Conservation (phyloP, 2,888 invertebrate species). For the Stramonita haemastoma region DNA sequence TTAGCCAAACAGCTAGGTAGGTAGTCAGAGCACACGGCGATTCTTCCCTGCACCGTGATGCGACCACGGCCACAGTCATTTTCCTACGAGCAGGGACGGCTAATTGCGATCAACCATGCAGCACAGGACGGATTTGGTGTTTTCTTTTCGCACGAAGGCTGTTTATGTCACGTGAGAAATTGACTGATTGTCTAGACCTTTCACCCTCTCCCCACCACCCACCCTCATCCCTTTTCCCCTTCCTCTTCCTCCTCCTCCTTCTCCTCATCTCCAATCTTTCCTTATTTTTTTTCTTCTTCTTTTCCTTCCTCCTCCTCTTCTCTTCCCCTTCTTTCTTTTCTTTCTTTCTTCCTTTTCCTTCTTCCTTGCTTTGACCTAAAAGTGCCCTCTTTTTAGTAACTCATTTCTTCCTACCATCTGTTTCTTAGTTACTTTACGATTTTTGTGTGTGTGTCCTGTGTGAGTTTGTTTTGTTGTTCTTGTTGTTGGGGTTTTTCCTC, state of each 20-base stretch:
- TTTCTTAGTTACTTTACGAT: neutral
- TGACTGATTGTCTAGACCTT: neutral
- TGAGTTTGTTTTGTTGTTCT: neutral
- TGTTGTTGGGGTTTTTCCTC: neutral
- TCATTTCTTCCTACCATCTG: neutral
- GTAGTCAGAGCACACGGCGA: neutral
- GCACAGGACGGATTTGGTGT: neutral
- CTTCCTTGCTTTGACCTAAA: neutral
- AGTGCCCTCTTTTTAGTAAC: neutral
- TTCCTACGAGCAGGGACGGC: neutral
- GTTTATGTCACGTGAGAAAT: constrained; percentile 32
- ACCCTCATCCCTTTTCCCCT: neutral
- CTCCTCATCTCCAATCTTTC: neutral
- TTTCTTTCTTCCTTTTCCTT: neutral
- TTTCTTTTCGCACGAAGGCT: constrained; percentile 28
- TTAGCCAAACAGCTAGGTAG: neutral
- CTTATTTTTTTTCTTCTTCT: neutral
- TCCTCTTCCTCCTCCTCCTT: neutral
- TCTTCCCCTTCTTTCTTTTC: neutral
- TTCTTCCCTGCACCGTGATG: neutral
- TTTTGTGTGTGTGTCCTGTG: neutral
- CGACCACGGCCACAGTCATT: neutral
- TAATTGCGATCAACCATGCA: constrained; percentile 31
- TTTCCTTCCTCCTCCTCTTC: neutral
- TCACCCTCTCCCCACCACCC: neutral